Base-by-base conservation (phyloP, 2,113 vertebrate species). In the Clarias gariepinus region DNA sequence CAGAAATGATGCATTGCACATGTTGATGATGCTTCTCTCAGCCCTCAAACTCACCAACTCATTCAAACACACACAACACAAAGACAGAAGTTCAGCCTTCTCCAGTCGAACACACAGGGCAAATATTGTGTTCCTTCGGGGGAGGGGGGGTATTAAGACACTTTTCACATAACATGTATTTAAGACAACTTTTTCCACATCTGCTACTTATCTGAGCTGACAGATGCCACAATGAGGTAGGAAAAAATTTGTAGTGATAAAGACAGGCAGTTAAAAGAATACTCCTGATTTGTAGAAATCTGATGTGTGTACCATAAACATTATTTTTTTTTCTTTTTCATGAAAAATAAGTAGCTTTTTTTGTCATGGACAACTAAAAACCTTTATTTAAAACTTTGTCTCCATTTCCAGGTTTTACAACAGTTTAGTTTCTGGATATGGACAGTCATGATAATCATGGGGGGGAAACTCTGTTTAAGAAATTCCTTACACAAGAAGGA, bases 1-100 rank as follows among this genome's bases (percentile, higher is more conserved):
- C 63, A 89, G 93, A 92, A 92, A 91, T 84, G 87, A 93, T 84
- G 87, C 71, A 88, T 63, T 89, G 82, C 83, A 83, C 86, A 86
- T 61, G 77, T 64, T 71, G 41, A 74, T 84, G 82, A 74, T 76
- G 63, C 83, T 90, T 76, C 66, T 82, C 86, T 63, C 83, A 81
- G 66, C 86, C 83, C 57, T 79, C 71, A 86, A 73, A 81, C 25
- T 60, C 84, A 90, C 83, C 80, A 61, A 64, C 87, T 76, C 86
- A 52, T 53, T 81, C 83, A 28, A 83, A 78, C 79, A 74, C 60
- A 78, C 85, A 83, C 68, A n/a, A 82, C 60, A 86, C 64, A 87
- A 58, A 76, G 61, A 88, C 64, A 86, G 60, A 84, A 30, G 55
- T 47, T 52, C 83, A 85, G 80, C 86, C 80, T 84, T 84, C 84